phyloP scores from a whole-genome alignment of 2,888 invertebrate species.

The Ganaspis brasiliensis region DNA sequence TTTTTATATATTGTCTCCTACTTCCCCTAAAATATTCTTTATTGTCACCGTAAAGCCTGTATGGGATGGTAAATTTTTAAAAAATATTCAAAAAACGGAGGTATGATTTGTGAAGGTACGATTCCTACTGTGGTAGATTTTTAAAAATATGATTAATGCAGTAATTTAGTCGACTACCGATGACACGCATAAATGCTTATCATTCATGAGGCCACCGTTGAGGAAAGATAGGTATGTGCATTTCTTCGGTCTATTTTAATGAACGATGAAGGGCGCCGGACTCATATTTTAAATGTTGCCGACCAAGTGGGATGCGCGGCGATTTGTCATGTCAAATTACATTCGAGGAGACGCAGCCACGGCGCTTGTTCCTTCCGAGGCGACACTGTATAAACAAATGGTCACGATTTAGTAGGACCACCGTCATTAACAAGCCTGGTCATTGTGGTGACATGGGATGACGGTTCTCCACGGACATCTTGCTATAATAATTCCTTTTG shows the following conservation, averaged over 20 bases:
- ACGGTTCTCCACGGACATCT: constrained; percentile 34
- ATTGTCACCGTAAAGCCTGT: too few species aligned
- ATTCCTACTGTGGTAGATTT: neutral
- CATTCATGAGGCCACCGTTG: constrained; percentile 56
- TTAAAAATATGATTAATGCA: neutral
- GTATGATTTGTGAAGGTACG: too few species aligned
- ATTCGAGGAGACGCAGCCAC: constrained; percentile 67
- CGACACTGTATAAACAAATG: constrained; percentile 75
- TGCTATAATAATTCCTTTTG: constrained; percentile 40
- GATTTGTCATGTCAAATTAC: constrained; percentile 78
- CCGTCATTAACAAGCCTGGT: constrained; percentile 72
- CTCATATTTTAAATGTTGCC: constrained; percentile 68
- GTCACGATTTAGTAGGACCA: constrained; percentile 75
- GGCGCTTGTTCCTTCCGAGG: constrained; percentile 71
- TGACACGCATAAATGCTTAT: constrained; percentile 54
- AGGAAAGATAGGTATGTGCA: constrained; percentile 59
- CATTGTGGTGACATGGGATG: constrained; percentile 40
- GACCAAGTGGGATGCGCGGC: constrained; percentile 55
- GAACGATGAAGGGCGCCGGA: constrained; percentile 68
- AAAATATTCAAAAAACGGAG: too few species aligned
- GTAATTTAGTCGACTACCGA: neutral
- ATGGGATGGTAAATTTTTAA: too few species aligned
- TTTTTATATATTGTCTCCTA: too few species aligned
- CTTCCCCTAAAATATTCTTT: too few species aligned
- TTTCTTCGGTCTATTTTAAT: constrained; percentile 70